Base-by-base conservation (phyloP, 2,797 vertebrate genomes). In the Acrocephalus scirpaceus region DNA sequence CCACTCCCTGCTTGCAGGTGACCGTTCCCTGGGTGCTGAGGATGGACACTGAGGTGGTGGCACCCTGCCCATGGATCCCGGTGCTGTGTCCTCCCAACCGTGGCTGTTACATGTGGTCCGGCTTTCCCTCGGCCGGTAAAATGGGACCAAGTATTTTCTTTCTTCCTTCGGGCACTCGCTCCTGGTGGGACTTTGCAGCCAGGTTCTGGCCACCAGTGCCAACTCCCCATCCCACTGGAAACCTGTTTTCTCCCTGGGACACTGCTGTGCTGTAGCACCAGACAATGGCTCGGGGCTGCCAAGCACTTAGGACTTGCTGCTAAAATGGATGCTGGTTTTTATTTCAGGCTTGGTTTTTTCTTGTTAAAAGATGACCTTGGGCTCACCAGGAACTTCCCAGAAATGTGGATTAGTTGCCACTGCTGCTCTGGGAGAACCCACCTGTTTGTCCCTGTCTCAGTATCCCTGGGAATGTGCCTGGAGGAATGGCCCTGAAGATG, bases 1-100 rank as follows among this genome's bases (percentile, higher is more conserved):
- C 61, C 45, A 9, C 54, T 58, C 47, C 56, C 71, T 81, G 29
- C 86, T 44, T 70, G 60, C 92, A 98, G 98, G 98, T 98, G 97
- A 98, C 96, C 3, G 4, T 90, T 34, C 26, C 48, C 67, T 18
- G 10, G 21, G 74, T 1, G 81, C 81, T 38, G 81, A 88, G 72
- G 65, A 66, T 14, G 3, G 45, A 79, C 2, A 4, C 76, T 4
- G 56, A 61, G 94, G 80, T 22, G 15, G 77, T 74, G 62, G 64
- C 87, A 42, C 54, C 69, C 53, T 86, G 38, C 27, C 27, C 72
- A 40, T 0, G 3, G 69, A 27, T 72, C 78, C 86, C 1, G 0
- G 64, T 50, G 60, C 85, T 27, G 32, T 1, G 6, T 76, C 67
- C 71, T 88, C 53, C 73, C 1, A 1, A 10, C 60, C 0, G 1